Conservation (phyloP, 2,113 vertebrate species). For the Cephalopterus ornatus region DNA sequence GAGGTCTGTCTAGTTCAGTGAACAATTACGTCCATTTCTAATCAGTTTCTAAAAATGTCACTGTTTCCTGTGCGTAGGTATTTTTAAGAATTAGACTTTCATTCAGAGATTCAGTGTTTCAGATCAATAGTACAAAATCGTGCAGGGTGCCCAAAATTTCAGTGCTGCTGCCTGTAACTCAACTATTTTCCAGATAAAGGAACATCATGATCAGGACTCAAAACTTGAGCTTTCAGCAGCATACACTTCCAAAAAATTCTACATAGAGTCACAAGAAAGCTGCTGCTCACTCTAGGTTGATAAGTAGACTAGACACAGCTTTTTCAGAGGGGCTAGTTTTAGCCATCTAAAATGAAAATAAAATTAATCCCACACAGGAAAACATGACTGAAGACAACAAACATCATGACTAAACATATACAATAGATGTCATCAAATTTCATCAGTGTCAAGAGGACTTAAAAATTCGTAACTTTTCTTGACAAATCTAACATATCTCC, state of each 20-base stretch:
- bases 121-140: not conserved
- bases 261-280: not conserved
- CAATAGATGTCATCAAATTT: not conserved
- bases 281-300: not conserved
- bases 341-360: not conserved
- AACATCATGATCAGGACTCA: not conserved
- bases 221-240: not conserved
- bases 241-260: not conserved
- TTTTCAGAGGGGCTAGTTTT: not conserved
- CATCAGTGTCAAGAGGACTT: not conserved
- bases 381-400: not conserved
- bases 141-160: not conserved
- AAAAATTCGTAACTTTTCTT: not conserved
- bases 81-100: constrained; percentile 54
- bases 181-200: not conserved
- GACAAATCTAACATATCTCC: not conserved
- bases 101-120: constrained; percentile 26
- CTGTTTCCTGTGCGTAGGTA: constrained; percentile 28
- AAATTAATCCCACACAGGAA: not conserved
- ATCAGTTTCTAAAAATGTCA: constrained; percentile 60
- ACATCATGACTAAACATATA: not conserved
- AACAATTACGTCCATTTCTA: constrained; percentile 33
- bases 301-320: not conserved
- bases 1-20: constrained; percentile 39
- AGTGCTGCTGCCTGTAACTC: not conserved